Evolutionary conservation across 2,797 vertebrate genomes (phyloP).

Genomic region (Gymnothorax javanicus): DNA sequence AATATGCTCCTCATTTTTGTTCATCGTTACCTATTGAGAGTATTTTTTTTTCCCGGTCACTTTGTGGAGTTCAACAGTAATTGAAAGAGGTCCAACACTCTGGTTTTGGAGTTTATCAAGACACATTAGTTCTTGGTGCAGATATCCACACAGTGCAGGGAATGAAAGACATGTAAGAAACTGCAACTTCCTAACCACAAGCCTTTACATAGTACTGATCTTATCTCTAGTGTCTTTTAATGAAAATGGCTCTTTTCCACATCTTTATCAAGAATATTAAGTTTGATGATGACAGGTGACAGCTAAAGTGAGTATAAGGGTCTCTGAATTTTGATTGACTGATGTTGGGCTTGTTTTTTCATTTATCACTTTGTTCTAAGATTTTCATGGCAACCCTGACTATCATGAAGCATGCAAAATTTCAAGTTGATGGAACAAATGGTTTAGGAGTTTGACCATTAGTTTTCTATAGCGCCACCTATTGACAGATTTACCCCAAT

Average conservation of each 20-base stretch:
- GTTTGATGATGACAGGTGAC: neutral
- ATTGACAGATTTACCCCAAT: too few species aligned
- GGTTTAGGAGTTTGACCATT: too few species aligned
- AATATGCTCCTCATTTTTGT: slow-evolving; percentile 27
- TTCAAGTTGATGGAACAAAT: too few species aligned
- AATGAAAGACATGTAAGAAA: neutral
- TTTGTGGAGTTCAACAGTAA: neutral
- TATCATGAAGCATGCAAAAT: too few species aligned
- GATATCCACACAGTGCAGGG: neutral
- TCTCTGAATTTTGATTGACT: too few species aligned
- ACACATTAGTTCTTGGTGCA: neutral
- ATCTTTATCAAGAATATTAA: neutral
- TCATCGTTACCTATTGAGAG: neutral
- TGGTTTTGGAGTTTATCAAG: neutral
- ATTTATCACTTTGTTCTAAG: too few species aligned
- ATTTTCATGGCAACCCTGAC: too few species aligned
- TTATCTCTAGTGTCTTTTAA: neutral
- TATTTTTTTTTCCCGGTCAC: neutral
- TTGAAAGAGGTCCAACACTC: neutral
- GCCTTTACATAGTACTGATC: neutral
- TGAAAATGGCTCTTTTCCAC: too few species aligned
- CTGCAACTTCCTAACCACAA: neutral
- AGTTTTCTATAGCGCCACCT: too few species aligned
- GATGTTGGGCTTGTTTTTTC: too few species aligned
- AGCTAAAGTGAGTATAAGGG: neutral